Base-by-base conservation (phyloP, 2,113 vertebrate genomes). In the Reinhardtius hippoglossoides region DNA sequence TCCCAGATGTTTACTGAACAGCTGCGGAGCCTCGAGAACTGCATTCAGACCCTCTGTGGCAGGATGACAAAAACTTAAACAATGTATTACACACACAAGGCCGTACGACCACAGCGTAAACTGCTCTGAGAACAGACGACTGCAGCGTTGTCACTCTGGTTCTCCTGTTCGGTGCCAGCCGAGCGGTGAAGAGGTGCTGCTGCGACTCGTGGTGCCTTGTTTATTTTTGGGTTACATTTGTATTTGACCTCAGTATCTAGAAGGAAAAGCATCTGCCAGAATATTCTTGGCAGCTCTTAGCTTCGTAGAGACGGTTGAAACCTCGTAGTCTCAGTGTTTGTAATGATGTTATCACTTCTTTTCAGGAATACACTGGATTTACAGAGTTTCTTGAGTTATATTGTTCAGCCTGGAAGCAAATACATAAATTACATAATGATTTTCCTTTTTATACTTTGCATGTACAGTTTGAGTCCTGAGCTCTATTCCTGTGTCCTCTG, bases 241-340 rank as follows among this genome's bases (percentile, higher is more conserved):
- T 64, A 67, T 83, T 78, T 71, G 48, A 79, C 61, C 72, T 77
- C 48, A 4, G 57, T 64, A 55, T 82, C 68, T 76, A 58, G 24
- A 37, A 71, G 72, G 44, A 10, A 27, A 69, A 42, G 67, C 27
- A 55, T 50, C 56, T 73, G 67, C 75, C 71, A 52, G 60, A 10
- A 27, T 76, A 18, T 65, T 71, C 59, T 76, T 72, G 69, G 62
- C 64, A 67, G 50, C 9, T 18, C 3, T 27, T 4, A 0, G 23
- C 44, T 56, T 66, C n/a, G 15, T 44, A 58, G 44, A 67, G 21
- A 61, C 31, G 64, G 16, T 27, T 37, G 40, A 69, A 61, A 27
- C 58, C 44, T 14, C 44, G 7, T 31, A 6, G 31, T 31, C 31
- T 31, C 1, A 31, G 31, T 7, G 44, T 13, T 3, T 4, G 12